Evolutionary conservation across 2,888 invertebrate species (phyloP).

Genomic region (Bugula neritina): DNA sequence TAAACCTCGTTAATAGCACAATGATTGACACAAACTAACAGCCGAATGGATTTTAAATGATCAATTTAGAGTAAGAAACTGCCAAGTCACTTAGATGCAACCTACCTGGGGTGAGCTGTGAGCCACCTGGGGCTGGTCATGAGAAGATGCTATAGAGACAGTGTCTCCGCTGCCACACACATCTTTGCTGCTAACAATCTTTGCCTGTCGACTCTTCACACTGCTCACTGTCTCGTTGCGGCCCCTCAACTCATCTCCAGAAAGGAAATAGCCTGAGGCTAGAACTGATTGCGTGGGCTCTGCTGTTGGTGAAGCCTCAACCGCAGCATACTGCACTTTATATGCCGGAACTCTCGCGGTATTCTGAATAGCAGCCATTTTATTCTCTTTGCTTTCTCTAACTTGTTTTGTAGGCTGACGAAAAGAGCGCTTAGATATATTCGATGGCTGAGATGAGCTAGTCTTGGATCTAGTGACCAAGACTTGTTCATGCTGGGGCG

Average conservation of each 20-base stretch:
- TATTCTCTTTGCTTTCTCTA: not conserved
- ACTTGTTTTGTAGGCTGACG: no score
- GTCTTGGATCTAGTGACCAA: no score
- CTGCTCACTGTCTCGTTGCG: constrained; percentile 5
- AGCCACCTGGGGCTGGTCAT: no score
- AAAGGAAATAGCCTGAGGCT: not conserved
- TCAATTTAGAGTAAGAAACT: not conserved
- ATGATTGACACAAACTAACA: not conserved
- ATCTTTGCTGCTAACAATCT: constrained; percentile 16
- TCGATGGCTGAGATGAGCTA: no score
- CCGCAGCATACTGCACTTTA: constrained; percentile 23
- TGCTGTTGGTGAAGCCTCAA: not conserved
- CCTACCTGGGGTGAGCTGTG: not conserved
- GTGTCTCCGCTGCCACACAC: no score
- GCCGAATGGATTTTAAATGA: not conserved
- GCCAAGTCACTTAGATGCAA: not conserved
- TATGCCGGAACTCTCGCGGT: constrained; percentile 3
- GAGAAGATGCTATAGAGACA: no score
- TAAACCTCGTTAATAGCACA: not conserved
- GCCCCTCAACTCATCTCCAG: not conserved
- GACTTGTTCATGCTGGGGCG: no score
- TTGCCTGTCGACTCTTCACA: constrained; percentile 19
- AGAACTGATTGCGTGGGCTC: no score
- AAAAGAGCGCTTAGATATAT: no score
- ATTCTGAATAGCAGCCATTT: constrained; percentile 24